Percentiles rank a stretch among this genome's conserved stretches.
phyloP scores from a whole-genome alignment of 2,797 vertebrate species.

The Typhlichthys eigenmanni region DNA sequence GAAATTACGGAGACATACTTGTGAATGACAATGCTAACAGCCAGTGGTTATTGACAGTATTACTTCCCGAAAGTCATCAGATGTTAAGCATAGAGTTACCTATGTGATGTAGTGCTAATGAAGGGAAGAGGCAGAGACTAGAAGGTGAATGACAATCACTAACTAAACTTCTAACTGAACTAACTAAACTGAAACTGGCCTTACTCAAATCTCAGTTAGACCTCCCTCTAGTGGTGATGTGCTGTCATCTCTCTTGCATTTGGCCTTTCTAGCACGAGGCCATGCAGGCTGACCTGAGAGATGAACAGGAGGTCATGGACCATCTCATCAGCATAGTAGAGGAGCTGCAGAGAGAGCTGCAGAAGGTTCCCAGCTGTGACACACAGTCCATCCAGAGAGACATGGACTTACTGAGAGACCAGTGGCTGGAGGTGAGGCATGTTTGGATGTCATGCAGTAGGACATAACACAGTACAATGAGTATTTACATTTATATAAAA shows the following conservation, averaged over 20 bases:
- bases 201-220: not conserved
- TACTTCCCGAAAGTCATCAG: too few species aligned
- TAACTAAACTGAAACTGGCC: not conserved
- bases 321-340: constrained; percentile 87
- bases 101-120: too few species aligned
- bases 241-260: constrained; percentile 19
- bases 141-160: too few species aligned
- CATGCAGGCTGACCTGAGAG: constrained; percentile 81
- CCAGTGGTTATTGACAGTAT: too few species aligned
- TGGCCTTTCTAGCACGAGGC: constrained; percentile 82
- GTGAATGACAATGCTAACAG: too few species aligned
- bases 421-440: constrained; percentile 87
- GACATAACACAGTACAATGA: too few species aligned
- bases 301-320: constrained; percentile 88
- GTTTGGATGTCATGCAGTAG: not conserved
- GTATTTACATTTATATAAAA: too few species aligned
- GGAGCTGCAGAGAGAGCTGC: constrained; percentile 85
- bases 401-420: constrained; percentile 83
- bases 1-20: too few species aligned
- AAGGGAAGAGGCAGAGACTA: too few species aligned
- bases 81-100: too few species aligned
- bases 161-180: not conserved
- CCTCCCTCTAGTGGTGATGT: constrained; percentile 49
- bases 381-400: constrained; percentile 77
- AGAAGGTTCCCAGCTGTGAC: constrained; percentile 79